Percentiles rank a stretch among this genome's conserved stretches.
Evolutionary conservation across 2,888 invertebrate species (phyloP).

Genomic region (Lasiommata megera): DNA sequence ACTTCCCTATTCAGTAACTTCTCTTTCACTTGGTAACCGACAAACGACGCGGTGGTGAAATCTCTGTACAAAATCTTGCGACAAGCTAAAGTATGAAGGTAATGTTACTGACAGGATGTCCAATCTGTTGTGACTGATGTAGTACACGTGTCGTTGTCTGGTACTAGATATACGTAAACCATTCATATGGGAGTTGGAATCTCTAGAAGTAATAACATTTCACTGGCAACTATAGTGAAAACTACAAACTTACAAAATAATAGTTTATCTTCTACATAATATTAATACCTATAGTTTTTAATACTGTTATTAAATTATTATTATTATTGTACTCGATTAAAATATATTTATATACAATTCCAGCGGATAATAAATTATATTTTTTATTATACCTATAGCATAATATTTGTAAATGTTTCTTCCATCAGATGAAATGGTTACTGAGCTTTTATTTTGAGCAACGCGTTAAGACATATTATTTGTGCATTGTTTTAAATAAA

Average conservation of each 20-base stretch:
- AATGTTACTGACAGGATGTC: too few relatives aligned
- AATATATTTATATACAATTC: neutral
- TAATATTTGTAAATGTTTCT: neutral
- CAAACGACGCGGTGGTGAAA: too few relatives aligned
- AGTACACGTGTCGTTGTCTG: too few relatives aligned
- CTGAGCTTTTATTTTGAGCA: conserved; percentile 26
- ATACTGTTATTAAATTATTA: neutral
- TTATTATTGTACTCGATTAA: neutral
- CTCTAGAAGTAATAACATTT: neutral
- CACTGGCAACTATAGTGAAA: neutral
- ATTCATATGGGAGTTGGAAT: too few relatives aligned
- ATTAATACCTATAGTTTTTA: neutral
- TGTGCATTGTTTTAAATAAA: too few relatives aligned
- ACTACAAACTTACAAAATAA: neutral
- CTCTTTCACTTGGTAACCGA: too few relatives aligned
- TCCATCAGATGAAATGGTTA: neutral
- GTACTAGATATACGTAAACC: too few relatives aligned
- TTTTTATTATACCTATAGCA: neutral
- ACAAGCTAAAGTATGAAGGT: too few relatives aligned
- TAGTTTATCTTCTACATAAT: neutral
- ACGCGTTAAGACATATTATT: neutral
- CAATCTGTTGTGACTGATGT: too few relatives aligned
- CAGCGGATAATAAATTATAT: neutral
- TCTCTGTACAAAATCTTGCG: too few relatives aligned
- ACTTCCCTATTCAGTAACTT: too few relatives aligned